phyloP scores from a whole-genome alignment of 2,888 invertebrate species.

The Lepeophtheirus nordmannii region DNA sequence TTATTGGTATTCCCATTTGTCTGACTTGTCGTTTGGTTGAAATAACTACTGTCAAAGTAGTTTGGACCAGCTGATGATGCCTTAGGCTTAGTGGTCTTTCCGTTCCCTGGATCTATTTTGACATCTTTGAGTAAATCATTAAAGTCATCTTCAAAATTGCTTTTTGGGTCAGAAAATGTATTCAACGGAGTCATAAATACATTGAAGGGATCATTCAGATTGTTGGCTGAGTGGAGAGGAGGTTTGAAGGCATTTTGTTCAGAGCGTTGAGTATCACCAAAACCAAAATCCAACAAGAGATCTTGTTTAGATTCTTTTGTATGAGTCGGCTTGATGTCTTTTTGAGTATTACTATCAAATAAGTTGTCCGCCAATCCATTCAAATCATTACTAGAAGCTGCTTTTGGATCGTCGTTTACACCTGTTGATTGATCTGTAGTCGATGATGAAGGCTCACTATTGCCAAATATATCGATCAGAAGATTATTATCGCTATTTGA shows the following conservation, averaged over 20 bases:
- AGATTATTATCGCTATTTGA: neutral
- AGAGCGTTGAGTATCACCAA: neutral
- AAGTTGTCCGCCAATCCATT: neutral
- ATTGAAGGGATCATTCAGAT: neutral
- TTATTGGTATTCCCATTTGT: conserved; percentile 31
- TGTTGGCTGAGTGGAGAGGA: neutral
- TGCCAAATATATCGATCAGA: neutral
- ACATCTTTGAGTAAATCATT: conserved; percentile 8
- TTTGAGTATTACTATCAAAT: neutral
- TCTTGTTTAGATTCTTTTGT: neutral
- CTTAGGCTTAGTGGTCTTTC: neutral
- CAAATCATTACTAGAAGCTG: neutral
- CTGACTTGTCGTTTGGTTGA: conserved; percentile 32
- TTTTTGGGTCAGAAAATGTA: neutral
- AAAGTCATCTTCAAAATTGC: neutral
- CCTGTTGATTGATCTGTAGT: neutral
- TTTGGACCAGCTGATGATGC: neutral
- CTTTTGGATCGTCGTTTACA: neutral
- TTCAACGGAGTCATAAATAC: neutral
- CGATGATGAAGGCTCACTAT: too few relatives aligned
- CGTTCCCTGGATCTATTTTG: neutral
- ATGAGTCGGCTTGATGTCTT: neutral
- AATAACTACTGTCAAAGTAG: neutral
- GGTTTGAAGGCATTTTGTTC: neutral
- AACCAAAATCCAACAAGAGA: neutral